Evolutionary conservation across 1,140 invertebrate genomes (phyloP), one percentile per base, ranked within the genome.

Genomic region (Aphis gossypii): DNA sequence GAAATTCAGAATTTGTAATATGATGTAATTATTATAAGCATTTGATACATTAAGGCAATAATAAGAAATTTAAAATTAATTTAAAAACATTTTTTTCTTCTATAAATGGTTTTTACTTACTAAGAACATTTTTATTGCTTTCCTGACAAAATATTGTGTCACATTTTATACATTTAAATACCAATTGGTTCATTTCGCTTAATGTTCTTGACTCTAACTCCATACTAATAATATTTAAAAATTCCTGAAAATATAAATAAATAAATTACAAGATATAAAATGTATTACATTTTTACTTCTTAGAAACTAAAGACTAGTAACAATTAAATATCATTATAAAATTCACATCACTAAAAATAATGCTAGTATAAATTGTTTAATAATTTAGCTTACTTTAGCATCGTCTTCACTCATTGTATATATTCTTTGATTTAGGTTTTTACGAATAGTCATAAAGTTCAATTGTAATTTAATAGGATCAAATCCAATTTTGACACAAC

Each of bases 151-250:
- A 97, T 90, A 96, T 95, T 14, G 96, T 95, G 21, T 95, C 95
- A 94, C 97, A 97, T 95, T 96, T 97, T 94, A 97, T 96, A 94
- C 97, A 97, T 94, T 96, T 96, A 94, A 96, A 97, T 21, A 96
- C 95, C n/a, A 94, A 95, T 93, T 96, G 95, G 90, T 96, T 96
- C 95, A 96, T 95, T 95, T 96, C 95, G 95, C 94, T 95, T 88
- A 97, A 95, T 90, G 96, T 95, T 93, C 96, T 95, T 82, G 95
- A 95, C 14, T 95, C 96, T 14, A 96, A 95, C 76, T 95, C 95
- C 41, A 95, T 95, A 6, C 95, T 95, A 30, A 97, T 94, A 87
- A 95, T 95, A 93, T 95, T 94, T 87, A 96, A 95, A 87, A 97
- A 95, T 95, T 96, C 95, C 96, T 96, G 89, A 83, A 95, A 94